Percentiles rank a stretch among this genome's conserved stretches.
These are phyloP conservation scores for Epirrhoe tristata DNA, from an alignment of 2,888 invertebrate species.

Conservation along the genomic window DNA sequence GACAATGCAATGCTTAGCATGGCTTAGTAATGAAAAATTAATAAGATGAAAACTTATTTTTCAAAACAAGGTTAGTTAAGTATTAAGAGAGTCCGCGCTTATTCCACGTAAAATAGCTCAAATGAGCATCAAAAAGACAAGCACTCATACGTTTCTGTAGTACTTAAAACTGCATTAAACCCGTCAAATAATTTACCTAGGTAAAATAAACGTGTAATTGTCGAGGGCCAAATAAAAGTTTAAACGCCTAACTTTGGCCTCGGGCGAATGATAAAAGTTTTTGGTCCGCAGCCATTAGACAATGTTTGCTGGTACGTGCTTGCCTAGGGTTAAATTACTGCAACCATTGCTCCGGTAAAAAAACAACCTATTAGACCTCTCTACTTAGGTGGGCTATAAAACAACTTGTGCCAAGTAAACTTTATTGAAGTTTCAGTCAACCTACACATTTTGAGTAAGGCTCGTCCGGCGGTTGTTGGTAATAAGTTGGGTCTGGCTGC, in stretches of 20 bases:
- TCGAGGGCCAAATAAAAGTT: slow-evolving; percentile 62
- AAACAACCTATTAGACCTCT: slow-evolving; percentile 18
- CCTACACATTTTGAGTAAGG: slow-evolving; percentile 30
- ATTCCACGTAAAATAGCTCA: not conserved
- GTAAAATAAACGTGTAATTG: slow-evolving; percentile 31
- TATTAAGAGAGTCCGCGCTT: not conserved
- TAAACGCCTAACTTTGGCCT: slow-evolving; percentile 51
- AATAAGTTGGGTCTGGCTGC: slow-evolving; percentile 48
- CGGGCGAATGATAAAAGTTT: slow-evolving; percentile 68
- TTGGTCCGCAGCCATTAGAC: slow-evolving; percentile 53
- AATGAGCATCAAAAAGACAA: not conserved
- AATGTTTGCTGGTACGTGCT: slow-evolving; percentile 54
- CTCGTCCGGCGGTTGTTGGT: slow-evolving; percentile 30
- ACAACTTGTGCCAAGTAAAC: slow-evolving; percentile 27
- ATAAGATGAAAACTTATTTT: too few relatives aligned
- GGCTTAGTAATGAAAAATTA: too few relatives aligned
- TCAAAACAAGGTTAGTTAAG: too few relatives aligned
- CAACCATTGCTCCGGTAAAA: slow-evolving; percentile 34
- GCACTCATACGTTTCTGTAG: not conserved
- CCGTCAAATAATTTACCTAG: not conserved
- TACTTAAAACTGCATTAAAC: not conserved
- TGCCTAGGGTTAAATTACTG: slow-evolving; percentile 48
- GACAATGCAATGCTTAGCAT: too few relatives aligned
- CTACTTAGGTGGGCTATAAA: slow-evolving; percentile 14
- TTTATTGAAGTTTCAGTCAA: slow-evolving; percentile 31